Conservation (phyloP, 2,888 invertebrate genomes). For the Pogonocherus hispidulus region DNA sequence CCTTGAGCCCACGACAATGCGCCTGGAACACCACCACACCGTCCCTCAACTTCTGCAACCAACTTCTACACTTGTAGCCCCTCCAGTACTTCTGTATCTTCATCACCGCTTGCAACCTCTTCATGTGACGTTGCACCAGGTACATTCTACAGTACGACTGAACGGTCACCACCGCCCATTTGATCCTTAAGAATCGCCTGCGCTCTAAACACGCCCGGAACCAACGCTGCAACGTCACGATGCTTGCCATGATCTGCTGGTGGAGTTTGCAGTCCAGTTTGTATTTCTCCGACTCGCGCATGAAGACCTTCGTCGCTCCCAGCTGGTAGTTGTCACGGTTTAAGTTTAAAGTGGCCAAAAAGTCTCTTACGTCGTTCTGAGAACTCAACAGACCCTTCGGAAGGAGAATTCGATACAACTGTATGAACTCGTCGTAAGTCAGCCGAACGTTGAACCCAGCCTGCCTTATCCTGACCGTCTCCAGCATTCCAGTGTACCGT, state of each 20-base stretch:
- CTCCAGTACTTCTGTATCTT: conserved; percentile 87
- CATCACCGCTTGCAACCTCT: conserved; percentile 72
- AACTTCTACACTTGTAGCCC: conserved; percentile 76
- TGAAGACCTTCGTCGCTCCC: conserved; percentile 78
- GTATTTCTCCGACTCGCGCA: conserved; percentile 94
- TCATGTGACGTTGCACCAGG: conserved; percentile 73
- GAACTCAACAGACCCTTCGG: conserved; percentile 90
- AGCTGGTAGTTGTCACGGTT: conserved; percentile 93
- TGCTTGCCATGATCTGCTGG: conserved; percentile 93
- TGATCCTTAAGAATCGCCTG: conserved; percentile 81
- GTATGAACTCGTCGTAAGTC: conserved; percentile 94
- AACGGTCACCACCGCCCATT: conserved; percentile 81
- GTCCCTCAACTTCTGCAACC: conserved; percentile 76
- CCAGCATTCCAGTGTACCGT: conserved; percentile 96
- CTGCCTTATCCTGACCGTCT: conserved; percentile 94
- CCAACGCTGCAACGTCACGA: conserved; percentile 93
- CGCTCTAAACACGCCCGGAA: conserved; percentile 86
- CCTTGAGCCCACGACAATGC: conserved; percentile 77
- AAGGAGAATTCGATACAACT: conserved; percentile 90
- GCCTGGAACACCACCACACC: conserved; percentile 80
- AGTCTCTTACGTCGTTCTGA: conserved; percentile 87
- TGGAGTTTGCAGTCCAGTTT: conserved; percentile 93
- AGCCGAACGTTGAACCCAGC: conserved; percentile 96
- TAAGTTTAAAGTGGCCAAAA: conserved; percentile 85
- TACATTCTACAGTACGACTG: conserved; percentile 82